phyloP scores from a whole-genome alignment of 2,888 invertebrate genomes.

The Drosophila kanekoi region DNA sequence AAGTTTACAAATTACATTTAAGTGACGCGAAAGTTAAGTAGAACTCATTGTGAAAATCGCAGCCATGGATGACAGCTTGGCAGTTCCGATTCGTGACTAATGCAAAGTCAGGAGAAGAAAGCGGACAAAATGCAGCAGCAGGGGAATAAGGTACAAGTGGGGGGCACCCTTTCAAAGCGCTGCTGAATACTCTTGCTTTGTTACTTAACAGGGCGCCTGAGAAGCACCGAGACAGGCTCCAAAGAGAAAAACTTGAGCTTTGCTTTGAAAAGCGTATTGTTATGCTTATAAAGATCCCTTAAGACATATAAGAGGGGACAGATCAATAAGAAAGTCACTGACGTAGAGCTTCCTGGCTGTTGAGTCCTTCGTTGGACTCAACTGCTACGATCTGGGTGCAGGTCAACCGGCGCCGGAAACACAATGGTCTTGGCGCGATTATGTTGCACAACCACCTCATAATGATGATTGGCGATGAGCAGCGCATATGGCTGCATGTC shows the following conservation, averaged over 20 bases:
- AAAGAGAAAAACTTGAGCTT: background rate
- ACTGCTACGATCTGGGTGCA: background rate
- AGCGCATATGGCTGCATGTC: conserved; percentile 19
- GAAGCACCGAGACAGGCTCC: background rate
- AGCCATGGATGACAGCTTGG: conserved; percentile 19
- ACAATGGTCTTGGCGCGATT: conserved; percentile 34
- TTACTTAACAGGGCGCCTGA: background rate
- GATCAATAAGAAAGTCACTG: too few species aligned
- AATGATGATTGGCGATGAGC: conserved; percentile 42
- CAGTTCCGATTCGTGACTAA: conserved; percentile 4
- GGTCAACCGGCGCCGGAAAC: conserved; percentile 45
- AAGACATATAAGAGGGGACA: too few species aligned
- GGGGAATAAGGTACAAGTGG: too few species aligned
- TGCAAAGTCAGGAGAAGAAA: too few species aligned
- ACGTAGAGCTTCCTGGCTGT: too few species aligned
- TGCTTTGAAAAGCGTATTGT: background rate
- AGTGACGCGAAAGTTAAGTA: conserved; percentile 69
- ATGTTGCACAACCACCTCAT: conserved; percentile 35
- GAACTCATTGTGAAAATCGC: conserved; percentile 67
- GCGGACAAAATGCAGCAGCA: background rate
- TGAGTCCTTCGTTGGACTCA: too few species aligned
- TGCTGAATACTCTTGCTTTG: background rate
- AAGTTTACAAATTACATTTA: conserved; percentile 72
- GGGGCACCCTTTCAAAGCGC: background rate
- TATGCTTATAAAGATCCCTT: too few species aligned